Conservation (phyloP, 1,140 invertebrate species). For the Zaprionus ghesquierei region DNA sequence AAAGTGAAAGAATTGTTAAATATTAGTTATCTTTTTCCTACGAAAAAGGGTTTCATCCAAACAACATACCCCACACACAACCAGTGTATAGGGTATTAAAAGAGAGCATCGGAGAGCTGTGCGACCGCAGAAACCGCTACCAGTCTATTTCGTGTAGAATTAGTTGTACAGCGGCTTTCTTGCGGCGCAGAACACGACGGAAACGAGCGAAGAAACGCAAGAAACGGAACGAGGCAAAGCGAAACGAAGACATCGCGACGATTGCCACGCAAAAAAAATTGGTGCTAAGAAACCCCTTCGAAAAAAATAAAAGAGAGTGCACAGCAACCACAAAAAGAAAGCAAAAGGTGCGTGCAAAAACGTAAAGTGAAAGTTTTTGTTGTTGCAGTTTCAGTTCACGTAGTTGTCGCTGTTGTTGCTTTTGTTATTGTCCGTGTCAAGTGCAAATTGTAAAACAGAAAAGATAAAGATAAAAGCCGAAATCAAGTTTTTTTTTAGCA, state of each 20-base stretch:
- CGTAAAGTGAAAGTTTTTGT: conserved; percentile 63
- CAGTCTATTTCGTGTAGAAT: conserved; percentile 56
- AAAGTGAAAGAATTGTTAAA: not conserved
- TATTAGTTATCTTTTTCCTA: too few relatives aligned
- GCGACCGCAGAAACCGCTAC: conserved; percentile 13
- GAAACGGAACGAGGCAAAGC: conserved; percentile 14
- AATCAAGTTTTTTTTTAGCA: conserved; percentile 33
- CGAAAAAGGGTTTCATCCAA: too few relatives aligned
- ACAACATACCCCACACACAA: not conserved
- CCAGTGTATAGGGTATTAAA: conserved; percentile 15
- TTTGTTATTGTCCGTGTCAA: conserved; percentile 26
- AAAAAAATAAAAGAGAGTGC: conserved; percentile 41
- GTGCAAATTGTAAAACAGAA: conserved; percentile 24
- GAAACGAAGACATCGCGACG: conserved; percentile 34
- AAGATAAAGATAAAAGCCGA: not conserved
- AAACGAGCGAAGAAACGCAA: conserved; percentile 11
- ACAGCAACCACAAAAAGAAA: conserved; percentile 33
- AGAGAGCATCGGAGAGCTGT: conserved; percentile 31
- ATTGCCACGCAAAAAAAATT: conserved; percentile 69
- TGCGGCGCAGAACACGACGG: conserved; percentile 48
- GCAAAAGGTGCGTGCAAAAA: conserved; percentile 57
- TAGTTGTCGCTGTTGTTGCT: conserved; percentile 24
- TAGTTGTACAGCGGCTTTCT: conserved; percentile 76
- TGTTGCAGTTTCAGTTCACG: not conserved
- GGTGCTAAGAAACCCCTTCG: conserved; percentile 59